Evolutionary conservation across 2,888 invertebrate species (phyloP).

Genomic region (Biston betularia): DNA sequence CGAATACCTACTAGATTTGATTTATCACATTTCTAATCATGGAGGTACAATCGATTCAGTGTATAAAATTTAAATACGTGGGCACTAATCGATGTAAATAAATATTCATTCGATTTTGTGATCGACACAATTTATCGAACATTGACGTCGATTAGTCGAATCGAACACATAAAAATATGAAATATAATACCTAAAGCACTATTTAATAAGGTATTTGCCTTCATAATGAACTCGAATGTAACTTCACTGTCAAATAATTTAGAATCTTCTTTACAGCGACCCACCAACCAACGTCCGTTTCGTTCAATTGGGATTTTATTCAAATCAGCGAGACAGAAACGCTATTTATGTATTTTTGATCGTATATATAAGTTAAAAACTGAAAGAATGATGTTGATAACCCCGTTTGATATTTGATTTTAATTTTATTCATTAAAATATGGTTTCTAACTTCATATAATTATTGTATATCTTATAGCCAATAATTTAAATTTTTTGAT

Average conservation of each 20-base stretch:
- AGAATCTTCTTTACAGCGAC: conserved; percentile 50
- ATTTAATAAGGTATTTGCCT: conserved; percentile 34
- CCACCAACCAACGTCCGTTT: conserved; percentile 43
- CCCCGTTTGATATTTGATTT: conserved; percentile 14
- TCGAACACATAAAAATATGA: conserved; percentile 33
- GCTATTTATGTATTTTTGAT: conserved; percentile 47
- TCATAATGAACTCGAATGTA: conserved; percentile 44
- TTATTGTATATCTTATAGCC: background rate
- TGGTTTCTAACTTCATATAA: background rate
- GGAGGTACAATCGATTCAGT: background rate
- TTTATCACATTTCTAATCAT: background rate
- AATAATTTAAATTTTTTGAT: background rate
- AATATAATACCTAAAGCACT: conserved; percentile 26
- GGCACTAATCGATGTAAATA: conserved; percentile 15
- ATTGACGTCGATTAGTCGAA: conserved; percentile 22
- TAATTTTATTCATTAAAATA: background rate
- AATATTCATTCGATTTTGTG: conserved; percentile 21
- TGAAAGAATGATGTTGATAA: conserved; percentile 46
- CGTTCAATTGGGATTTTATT: conserved; percentile 61
- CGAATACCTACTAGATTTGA: background rate
- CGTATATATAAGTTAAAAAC: conserved; percentile 40
- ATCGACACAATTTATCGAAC: conserved; percentile 18
- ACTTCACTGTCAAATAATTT: conserved; percentile 54
- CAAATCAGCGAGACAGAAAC: conserved; percentile 51
- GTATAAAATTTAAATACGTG: conserved; percentile 6